phyloP scores from a whole-genome alignment of 2,888 invertebrate genomes.

The Agrochola macilenta region DNA sequence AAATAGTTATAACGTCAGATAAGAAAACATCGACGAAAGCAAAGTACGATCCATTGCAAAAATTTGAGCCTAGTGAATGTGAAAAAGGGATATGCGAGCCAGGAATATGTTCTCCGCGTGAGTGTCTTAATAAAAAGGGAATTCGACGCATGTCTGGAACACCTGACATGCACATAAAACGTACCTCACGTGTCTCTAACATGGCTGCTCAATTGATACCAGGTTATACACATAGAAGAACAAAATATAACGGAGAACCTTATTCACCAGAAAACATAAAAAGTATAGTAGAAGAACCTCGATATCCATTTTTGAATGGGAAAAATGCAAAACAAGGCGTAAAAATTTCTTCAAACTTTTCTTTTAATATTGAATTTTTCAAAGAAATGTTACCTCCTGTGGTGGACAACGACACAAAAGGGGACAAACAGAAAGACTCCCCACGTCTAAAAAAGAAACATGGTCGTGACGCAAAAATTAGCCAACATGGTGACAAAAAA shows the following conservation, averaged over 20 bases:
- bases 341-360: conserved; percentile 59
- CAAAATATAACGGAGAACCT: conserved; percentile 22
- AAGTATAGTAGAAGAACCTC: conserved; percentile 63
- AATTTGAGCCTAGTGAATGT: conserved; percentile 50
- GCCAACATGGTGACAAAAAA: conserved; percentile 15
- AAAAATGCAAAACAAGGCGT: conserved; percentile 53
- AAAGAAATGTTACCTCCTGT: conserved; percentile 55
- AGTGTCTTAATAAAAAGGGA: conserved; percentile 56
- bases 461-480: conserved; percentile 1
- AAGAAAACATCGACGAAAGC: conserved; percentile 45
- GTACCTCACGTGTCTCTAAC: conserved; percentile 22
- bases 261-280: conserved; percentile 33
- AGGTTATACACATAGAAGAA: conserved; percentile 36
- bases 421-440: too few species aligned
- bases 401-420: not conserved
- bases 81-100: conserved; percentile 59
- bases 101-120: conserved; percentile 66
- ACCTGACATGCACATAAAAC: conserved; percentile 27
- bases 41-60: conserved; percentile 22
- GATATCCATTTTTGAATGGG: conserved; percentile 46
- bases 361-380: conserved; percentile 62
- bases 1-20: conserved; percentile 17
- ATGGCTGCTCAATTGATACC: conserved; percentile 36
- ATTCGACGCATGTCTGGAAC: conserved; percentile 48
- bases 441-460: not conserved